These are phyloP conservation scores for Spinus olivaceus DNA, from an alignment of 2,797 vertebrate genomes.

Conservation along the genomic window DNA sequence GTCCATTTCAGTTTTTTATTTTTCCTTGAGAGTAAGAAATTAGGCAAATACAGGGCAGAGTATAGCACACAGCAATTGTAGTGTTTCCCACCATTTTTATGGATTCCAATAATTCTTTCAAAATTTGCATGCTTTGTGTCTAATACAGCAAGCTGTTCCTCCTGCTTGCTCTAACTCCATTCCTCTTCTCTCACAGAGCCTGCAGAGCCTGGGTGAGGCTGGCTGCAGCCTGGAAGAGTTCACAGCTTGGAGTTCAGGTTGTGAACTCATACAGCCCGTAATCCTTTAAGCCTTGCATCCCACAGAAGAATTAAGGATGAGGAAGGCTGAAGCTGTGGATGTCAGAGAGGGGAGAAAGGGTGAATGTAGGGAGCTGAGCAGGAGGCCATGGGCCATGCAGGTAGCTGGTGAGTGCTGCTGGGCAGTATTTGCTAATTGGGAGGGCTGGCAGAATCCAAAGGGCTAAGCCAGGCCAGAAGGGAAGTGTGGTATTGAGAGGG, in stretches of 20 bases:
- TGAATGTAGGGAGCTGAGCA: background rate
- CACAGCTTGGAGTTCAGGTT: background rate
- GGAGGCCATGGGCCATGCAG: background rate
- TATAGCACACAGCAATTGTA: background rate
- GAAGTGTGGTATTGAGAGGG: rapidly evolving
- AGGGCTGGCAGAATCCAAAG: background rate
- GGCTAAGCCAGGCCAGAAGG: background rate
- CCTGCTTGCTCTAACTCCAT: background rate
- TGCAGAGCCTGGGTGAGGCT: background rate
- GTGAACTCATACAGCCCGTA: background rate
- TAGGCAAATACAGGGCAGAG: background rate
- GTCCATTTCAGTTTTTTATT: background rate
- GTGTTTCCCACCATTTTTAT: background rate
- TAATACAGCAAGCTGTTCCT: background rate
- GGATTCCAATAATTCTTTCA: background rate
- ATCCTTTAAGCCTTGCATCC: slow-evolving; percentile 34
- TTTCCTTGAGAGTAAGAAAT: background rate
- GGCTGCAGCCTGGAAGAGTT: background rate
- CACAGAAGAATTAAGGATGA: slow-evolving; percentile 22
- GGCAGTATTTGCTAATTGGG: background rate
- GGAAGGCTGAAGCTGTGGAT: background rate
- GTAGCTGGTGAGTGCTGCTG: background rate
- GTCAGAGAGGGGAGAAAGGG: background rate
- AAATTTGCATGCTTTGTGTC: background rate
- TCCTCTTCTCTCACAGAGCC: background rate